These are phyloP conservation scores for Notospermus geniculatus DNA, from an alignment of 1,140 invertebrate species.

Conservation along the genomic window DNA sequence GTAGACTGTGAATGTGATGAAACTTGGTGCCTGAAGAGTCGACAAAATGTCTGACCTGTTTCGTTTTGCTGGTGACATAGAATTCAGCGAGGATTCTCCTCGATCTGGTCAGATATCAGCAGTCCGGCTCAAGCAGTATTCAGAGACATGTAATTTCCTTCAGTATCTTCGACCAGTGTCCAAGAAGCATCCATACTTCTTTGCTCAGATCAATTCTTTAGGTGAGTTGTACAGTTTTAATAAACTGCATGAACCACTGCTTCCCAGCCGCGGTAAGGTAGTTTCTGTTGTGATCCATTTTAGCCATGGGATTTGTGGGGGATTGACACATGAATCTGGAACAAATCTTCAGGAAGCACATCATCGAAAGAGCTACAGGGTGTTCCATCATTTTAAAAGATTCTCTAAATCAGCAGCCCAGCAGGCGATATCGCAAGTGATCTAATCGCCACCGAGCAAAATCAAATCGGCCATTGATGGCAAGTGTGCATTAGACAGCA, in stretches of 20 bases:
- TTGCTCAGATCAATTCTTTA: conserved; percentile 43
- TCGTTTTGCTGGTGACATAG: conserved; percentile 47
- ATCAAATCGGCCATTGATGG: no score
- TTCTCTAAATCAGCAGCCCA: no score
- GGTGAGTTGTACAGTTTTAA: conserved; percentile 31
- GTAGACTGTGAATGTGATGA: no score
- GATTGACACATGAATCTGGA: no score
- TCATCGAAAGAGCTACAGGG: no score
- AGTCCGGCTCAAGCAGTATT: conserved; percentile 44
- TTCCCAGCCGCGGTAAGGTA: no score
- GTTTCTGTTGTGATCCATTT: no score
- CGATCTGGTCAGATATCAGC: conserved; percentile 39
- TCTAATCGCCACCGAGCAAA: no score
- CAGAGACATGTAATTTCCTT: conserved; percentile 48
- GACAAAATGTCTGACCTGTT: conserved; percentile 26
- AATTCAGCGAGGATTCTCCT: conserved; percentile 39
- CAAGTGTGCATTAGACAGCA: no score
- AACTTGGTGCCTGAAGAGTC: neutral
- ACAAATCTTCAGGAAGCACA: no score
- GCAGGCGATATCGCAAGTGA: neutral
- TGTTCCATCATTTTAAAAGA: no score
- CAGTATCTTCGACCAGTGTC: conserved; percentile 46
- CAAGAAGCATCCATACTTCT: conserved; percentile 48
- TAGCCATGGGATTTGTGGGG: no score
- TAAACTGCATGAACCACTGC: neutral